Base-by-base conservation (phyloP, 2,888 invertebrate genomes). In the Digitonthophagus gazella region DNA sequence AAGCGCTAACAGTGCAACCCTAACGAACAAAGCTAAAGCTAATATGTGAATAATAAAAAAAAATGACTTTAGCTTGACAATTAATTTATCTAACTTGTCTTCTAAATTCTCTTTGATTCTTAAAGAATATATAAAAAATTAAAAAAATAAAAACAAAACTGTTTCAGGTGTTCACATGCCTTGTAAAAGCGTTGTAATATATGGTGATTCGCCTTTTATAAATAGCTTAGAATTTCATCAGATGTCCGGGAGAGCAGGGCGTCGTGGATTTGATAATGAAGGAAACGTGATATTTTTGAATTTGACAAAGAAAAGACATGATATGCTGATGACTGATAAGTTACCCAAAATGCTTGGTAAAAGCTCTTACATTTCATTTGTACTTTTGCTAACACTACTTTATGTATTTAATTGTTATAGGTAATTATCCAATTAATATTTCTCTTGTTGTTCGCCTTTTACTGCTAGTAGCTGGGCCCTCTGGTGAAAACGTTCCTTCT, bases 91-190 rank as follows among this genome's bases (percentile, higher is more conserved):
- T n/a, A n/a, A n/a, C n/a, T n/a, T n/a, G n/a, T n/a, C n/a, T n/a
- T n/a, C n/a, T n/a, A n/a, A n/a, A n/a, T n/a, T n/a, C n/a, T n/a
- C n/a, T n/a, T n/a, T n/a, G n/a, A n/a, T n/a, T n/a, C n/a, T n/a
- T n/a, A n/a, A n/a, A n/a, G n/a, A n/a, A n/a, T n/a, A n/a, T n/a
- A n/a, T n/a, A n/a, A n/a, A n/a, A n/a, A n/a, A n/a, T n/a, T n/a
- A n/a, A n/a, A n/a, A n/a, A n/a, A n/a, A n/a, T n/a, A n/a, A n/a
- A n/a, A n/a, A n/a, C n/a, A n/a, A n/a, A n/a, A n/a, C n/a, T 57
- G 1, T 15, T 69, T 6, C 61, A 68, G 75, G 76, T 67, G 74
- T 76, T 16, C 75, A 76, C 64, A 76, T 76, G 76, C 76, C 76
- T 44, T 76, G 76, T 67, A 76, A 75, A 68, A 74, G 74, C 8